phyloP scores from a whole-genome alignment of 1,140 invertebrate species.

The Lordiphosa stackelbergi region DNA sequence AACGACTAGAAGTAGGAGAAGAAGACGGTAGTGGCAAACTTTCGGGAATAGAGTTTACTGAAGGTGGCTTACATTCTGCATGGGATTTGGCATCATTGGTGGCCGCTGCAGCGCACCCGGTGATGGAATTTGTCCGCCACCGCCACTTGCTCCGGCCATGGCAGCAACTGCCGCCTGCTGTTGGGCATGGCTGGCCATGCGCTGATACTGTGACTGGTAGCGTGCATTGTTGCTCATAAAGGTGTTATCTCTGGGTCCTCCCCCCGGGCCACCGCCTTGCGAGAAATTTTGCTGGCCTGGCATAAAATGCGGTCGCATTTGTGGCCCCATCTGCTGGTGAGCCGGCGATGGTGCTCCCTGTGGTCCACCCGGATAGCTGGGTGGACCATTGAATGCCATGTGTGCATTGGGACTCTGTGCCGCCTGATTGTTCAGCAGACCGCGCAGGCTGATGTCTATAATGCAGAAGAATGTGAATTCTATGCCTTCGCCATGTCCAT shows the following conservation, averaged over 20 bases:
- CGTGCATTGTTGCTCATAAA: constrained; percentile 73
- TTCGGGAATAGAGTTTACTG: not conserved
- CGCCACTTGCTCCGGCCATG: constrained; percentile 55
- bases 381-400: constrained; percentile 69
- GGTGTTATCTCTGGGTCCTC: constrained; percentile 56
- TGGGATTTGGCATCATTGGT: constrained; percentile 71
- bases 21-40: not conserved
- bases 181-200: constrained; percentile 73
- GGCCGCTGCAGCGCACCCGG: constrained; percentile 64
- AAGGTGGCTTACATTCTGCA: constrained; percentile 68
- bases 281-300: constrained; percentile 68
- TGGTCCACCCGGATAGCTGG: constrained; percentile 72
- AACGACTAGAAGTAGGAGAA: constrained; percentile 50
- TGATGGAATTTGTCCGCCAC: constrained; percentile 68
- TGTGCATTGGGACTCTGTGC: constrained; percentile 74
- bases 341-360: constrained; percentile 68
- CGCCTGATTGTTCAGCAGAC: constrained; percentile 75
- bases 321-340: constrained; percentile 69
- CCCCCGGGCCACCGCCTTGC: constrained; percentile 67
- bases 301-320: constrained; percentile 76
- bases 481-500: not conserved
- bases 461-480: constrained; percentile 7
- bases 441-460: constrained; percentile 74
- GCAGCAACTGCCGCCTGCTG: constrained; percentile 68
- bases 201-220: constrained; percentile 72